Conservation (phyloP, 1,140 invertebrate species). For the Penaeus japonicus region DNA sequence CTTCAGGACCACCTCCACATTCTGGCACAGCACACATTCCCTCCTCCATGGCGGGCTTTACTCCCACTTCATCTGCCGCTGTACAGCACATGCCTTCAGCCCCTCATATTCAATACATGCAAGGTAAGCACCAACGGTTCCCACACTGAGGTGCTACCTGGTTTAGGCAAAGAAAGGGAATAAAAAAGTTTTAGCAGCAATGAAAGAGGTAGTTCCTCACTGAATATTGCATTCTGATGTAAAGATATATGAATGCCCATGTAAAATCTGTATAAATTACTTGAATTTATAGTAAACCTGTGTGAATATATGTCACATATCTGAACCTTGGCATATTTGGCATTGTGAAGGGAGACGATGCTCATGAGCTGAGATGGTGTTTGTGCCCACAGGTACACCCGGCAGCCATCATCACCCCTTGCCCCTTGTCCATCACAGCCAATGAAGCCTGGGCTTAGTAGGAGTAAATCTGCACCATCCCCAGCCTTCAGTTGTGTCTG, state of each 20-base stretch:
- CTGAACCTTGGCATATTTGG: conserved; percentile 33
- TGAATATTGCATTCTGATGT: conserved; percentile 36
- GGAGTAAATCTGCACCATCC: conserved; percentile 27
- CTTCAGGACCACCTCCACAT: conserved; percentile 33
- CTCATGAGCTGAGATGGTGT: conserved; percentile 36
- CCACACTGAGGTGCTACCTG: conserved; percentile 40
- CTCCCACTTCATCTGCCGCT: conserved; percentile 43
- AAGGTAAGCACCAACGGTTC: conserved; percentile 46
- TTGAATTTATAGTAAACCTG: not conserved
- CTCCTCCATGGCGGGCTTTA: conserved; percentile 52
- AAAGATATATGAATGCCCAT: conserved; percentile 29
- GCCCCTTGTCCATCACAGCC: conserved; percentile 41
- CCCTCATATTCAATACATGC: conserved; percentile 46
- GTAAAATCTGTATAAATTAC: conserved; percentile 30
- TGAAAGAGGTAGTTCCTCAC: conserved; percentile 17
- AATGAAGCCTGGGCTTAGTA: conserved; percentile 41
- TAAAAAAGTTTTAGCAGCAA: not conserved
- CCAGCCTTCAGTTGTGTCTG: conserved; percentile 44
- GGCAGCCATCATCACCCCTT: conserved; percentile 31
- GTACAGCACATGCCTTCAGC: conserved; percentile 43
- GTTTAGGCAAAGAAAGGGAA: conserved; percentile 9
- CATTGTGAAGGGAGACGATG: conserved; percentile 35
- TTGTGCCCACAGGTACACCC: conserved; percentile 38
- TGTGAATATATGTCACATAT: conserved; percentile 18
- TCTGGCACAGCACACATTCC: conserved; percentile 49